These are phyloP conservation scores for Odobenus rosmarus DNA, from an alignment of 2,113 vertebrate species.

Conservation along the genomic window DNA sequence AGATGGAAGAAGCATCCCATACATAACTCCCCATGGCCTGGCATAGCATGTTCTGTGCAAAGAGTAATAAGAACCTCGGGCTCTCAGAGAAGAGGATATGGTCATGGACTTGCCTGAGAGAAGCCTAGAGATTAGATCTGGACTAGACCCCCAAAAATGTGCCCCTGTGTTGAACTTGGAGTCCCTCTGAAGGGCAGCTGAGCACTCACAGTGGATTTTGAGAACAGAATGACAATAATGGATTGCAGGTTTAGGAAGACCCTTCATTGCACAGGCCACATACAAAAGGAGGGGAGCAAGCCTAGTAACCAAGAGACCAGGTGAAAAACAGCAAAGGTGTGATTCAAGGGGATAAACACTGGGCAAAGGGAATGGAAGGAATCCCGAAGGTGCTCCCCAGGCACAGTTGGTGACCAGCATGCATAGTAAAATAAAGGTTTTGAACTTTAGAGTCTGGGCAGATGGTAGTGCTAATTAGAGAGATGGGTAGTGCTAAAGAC, in stretches of 20 bases:
- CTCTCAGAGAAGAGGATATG: neutral
- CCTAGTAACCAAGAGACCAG: neutral
- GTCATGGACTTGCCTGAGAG: neutral
- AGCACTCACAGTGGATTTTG: neutral
- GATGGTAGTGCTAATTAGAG: neutral
- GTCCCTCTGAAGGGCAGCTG: neutral
- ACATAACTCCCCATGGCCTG: too few relatives aligned
- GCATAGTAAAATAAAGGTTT: neutral
- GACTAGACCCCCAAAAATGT: neutral
- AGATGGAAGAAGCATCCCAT: too few relatives aligned
- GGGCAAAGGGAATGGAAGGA: neutral
- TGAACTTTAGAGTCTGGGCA: neutral
- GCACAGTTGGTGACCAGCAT: neutral
- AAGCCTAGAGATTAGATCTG: neutral
- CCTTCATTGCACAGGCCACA: too few relatives aligned
- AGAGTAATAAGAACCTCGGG: neutral
- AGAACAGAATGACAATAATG: neutral
- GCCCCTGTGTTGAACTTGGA: neutral
- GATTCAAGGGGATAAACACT: neutral
- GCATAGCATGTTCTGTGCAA: accelerated
- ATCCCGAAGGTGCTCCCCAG: neutral
- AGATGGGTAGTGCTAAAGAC: neutral
- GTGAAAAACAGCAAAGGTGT: neutral
- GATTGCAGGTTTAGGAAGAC: neutral
- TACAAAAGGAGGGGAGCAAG: accelerated